A percentile compares a stretch with the other conserved stretches of the same genome.
Conservation (phyloP, 2,113 vertebrate species). For the Capra hircus region DNA sequence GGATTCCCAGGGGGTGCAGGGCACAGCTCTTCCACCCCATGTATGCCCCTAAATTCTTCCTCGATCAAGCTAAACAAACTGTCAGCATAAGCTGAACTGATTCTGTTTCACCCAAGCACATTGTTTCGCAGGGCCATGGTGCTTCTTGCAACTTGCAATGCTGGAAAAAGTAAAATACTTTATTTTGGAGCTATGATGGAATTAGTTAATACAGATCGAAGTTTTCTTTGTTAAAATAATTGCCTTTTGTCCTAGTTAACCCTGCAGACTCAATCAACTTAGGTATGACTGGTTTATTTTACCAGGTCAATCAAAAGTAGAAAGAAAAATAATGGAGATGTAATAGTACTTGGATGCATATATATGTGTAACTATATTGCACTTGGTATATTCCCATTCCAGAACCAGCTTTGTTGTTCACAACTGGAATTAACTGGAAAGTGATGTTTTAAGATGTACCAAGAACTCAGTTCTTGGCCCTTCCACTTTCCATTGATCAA, state of each 20-base stretch:
- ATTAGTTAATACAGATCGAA: not conserved
- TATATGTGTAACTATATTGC: not conserved
- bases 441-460: not conserved
- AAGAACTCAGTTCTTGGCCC: not conserved
- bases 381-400: not conserved
- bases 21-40: not conserved
- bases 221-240: not conserved
- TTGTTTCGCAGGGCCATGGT: not conserved
- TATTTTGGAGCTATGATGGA: conserved; percentile 2
- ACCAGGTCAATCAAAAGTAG: not conserved
- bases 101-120: conserved; percentile 6
- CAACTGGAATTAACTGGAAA: not conserved
- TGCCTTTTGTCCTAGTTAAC: not conserved
- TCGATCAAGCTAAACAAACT: not conserved
- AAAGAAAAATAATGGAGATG: not conserved
- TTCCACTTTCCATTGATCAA: not conserved
- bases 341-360: not conserved
- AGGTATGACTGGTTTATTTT: not conserved
- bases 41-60: conserved; percentile 29
- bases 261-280: not conserved
- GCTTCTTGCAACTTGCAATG: not conserved
- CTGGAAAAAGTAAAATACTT: conserved; percentile 39
- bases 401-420: not conserved
- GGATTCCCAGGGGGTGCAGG: conserved; percentile 21
- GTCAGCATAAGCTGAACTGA: not conserved